A percentile compares a stretch with the other conserved stretches of the same genome.
Evolutionary conservation across 2,888 invertebrate species (phyloP).

Genomic region (Yponomeuta evonymella): DNA sequence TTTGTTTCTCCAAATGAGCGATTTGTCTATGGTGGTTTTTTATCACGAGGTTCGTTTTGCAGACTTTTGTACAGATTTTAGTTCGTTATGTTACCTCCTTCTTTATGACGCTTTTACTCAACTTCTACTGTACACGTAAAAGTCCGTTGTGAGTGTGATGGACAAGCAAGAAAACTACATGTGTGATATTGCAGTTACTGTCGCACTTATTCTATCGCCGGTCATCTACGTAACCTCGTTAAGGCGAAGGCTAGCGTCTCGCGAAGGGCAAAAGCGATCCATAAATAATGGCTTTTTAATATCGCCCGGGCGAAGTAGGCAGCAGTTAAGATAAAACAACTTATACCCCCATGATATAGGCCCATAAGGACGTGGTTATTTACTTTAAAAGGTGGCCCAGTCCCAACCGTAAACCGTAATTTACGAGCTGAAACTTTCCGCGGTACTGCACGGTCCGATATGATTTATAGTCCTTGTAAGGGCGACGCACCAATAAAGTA

Average conservation of each 20-base stretch:
- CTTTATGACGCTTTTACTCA: too few species aligned
- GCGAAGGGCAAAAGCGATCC: neutral
- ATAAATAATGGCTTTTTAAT: slow-evolving; percentile 7
- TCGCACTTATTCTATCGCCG: too few species aligned
- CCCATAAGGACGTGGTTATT: slow-evolving; percentile 28
- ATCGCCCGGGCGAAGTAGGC: neutral
- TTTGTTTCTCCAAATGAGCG: too few species aligned
- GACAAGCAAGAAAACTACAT: too few species aligned
- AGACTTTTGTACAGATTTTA: too few species aligned
- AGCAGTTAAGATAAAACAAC: slow-evolving; percentile 14
- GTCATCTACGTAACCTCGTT: neutral
- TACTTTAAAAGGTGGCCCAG: slow-evolving; percentile 35
- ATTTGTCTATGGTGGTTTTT: too few species aligned
- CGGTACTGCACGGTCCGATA: slow-evolving; percentile 32
- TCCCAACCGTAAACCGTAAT: slow-evolving; percentile 42
- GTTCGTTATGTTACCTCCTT: too few species aligned
- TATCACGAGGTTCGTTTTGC: too few species aligned
- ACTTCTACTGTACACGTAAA: too few species aligned
- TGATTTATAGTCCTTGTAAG: slow-evolving; percentile 39
- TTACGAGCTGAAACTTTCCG: slow-evolving; percentile 47
- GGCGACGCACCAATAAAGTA: too few species aligned
- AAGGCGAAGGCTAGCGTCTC: neutral
- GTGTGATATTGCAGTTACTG: too few species aligned
- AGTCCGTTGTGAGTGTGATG: too few species aligned
- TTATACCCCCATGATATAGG: slow-evolving; percentile 13